These are phyloP conservation scores for Strigamia maritima DNA, from an alignment of 2,888 invertebrate species.

Conservation along the genomic window DNA sequence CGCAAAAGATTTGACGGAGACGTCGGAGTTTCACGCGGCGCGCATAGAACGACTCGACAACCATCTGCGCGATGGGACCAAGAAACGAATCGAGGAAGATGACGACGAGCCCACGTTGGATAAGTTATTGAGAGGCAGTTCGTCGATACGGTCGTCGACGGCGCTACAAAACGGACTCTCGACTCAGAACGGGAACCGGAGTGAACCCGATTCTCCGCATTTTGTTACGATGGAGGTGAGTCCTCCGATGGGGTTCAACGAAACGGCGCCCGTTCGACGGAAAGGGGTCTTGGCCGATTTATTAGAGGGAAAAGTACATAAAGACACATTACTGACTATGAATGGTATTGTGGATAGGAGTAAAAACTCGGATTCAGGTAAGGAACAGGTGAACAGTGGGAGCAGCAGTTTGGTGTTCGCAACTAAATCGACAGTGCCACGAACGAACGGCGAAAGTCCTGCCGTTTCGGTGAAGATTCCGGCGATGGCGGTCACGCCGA, in stretches of 20 bases:
- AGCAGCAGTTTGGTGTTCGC: neutral
- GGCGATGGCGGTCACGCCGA: neutral
- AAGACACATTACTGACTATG: constrained; percentile 56
- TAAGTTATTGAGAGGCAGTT: constrained; percentile 37
- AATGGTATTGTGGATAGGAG: constrained; percentile 56
- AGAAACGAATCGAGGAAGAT: constrained; percentile 5
- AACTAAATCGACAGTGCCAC: neutral
- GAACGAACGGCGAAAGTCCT: constrained; percentile 28
- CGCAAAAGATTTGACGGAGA: constrained; percentile 41
- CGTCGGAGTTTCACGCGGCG: constrained; percentile 44
- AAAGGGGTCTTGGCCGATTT: constrained; percentile 71
- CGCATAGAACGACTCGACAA: constrained; percentile 47
- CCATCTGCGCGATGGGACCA: constrained; percentile 43
- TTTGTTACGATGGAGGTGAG: constrained; percentile 41
- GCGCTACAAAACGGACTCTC: constrained; percentile 58
- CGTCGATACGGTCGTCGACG: neutral
- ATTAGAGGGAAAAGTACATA: constrained; percentile 69
- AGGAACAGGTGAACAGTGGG: constrained; percentile 35
- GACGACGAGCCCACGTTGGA: constrained; percentile 39
- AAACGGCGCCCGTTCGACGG: constrained; percentile 38
- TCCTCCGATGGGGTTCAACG: constrained; percentile 31
- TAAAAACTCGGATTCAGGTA: constrained; percentile 7
- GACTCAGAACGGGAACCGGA: constrained; percentile 39
- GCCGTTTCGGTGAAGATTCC: constrained; percentile 18
- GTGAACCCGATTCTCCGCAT: constrained; percentile 42